Percentiles rank a stretch among this genome's conserved stretches.
Evolutionary conservation across 2,113 vertebrate genomes (phyloP).

Genomic region (Terrapene triunguis): DNA sequence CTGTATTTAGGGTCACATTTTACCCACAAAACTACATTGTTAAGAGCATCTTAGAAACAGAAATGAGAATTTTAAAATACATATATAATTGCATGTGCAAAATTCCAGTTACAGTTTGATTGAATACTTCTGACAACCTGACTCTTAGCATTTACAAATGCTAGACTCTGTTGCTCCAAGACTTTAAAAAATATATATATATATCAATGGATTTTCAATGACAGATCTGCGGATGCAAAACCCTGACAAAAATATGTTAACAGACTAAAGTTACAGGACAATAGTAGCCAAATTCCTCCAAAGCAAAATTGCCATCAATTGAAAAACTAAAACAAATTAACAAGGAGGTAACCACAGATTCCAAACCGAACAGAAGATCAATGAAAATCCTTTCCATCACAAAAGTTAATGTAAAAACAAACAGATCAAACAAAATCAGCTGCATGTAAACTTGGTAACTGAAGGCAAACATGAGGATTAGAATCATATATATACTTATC

Average conservation of each 20-base stretch:
- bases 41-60: neutral
- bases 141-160: neutral
- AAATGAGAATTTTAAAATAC: neutral
- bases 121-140: neutral
- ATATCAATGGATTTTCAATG: neutral
- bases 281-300: neutral
- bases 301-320: neutral
- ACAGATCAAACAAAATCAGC: neutral
- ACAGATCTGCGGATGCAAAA: too few relatives aligned
- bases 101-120: neutral
- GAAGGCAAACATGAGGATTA: neutral
- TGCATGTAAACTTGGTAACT: neutral
- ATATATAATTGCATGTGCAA: neutral
- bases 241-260: neutral
- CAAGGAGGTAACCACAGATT: fast-evolving
- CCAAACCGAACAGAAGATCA: neutral
- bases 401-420: neutral
- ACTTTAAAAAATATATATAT: neutral
- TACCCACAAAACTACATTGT: neutral
- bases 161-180: neutral
- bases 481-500: neutral
- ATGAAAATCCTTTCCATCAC: neutral
- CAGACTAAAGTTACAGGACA: neutral
- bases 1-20: neutral
- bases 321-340: fast-evolving